Evolutionary conservation across 2,888 invertebrate species (phyloP).

Genomic region (Chymomyza fuscimana): DNA sequence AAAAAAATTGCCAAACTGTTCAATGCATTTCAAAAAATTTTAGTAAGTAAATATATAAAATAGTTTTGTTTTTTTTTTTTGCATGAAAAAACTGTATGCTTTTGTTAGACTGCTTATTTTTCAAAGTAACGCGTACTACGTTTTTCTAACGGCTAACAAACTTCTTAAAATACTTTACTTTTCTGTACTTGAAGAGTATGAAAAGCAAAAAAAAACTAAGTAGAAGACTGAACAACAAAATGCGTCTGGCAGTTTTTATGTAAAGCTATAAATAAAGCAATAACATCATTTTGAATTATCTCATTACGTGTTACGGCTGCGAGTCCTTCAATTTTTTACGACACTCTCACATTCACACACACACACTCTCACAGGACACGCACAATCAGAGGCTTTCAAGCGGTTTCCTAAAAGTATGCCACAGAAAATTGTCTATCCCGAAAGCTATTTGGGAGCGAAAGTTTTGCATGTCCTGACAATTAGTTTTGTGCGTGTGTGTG

Average conservation of each 20-base stretch:
- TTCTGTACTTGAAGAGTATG: background rate
- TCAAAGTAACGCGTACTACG: background rate
- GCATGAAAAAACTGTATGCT: too few relatives aligned
- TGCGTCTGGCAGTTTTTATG: slow-evolving; percentile 49
- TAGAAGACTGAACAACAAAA: slow-evolving; percentile 26
- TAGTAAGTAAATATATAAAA: too few relatives aligned
- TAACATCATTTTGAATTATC: slow-evolving; percentile 74
- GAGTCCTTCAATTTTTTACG: slow-evolving; percentile 66
- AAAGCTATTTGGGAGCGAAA: slow-evolving; percentile 61
- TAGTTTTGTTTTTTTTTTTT: too few relatives aligned
- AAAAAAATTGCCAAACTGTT: too few relatives aligned
- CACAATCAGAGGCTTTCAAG: slow-evolving; percentile 34
- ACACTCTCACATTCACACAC: slow-evolving; percentile 35
- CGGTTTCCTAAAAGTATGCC: slow-evolving; percentile 57
- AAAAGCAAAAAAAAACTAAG: background rate
- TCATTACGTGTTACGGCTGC: slow-evolving; percentile 68
- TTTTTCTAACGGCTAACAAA: too few relatives aligned
- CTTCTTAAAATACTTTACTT: background rate
- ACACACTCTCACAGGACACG: slow-evolving; percentile 24
- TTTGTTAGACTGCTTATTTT: background rate
- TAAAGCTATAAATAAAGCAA: slow-evolving; percentile 69
- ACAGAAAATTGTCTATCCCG: slow-evolving; percentile 35
- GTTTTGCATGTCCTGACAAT: slow-evolving; percentile 62
- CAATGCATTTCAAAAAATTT: too few relatives aligned
- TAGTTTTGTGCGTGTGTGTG: slow-evolving; percentile 37